Conservation (phyloP, 2,888 invertebrate genomes). For the Xylota sylvarum region DNA sequence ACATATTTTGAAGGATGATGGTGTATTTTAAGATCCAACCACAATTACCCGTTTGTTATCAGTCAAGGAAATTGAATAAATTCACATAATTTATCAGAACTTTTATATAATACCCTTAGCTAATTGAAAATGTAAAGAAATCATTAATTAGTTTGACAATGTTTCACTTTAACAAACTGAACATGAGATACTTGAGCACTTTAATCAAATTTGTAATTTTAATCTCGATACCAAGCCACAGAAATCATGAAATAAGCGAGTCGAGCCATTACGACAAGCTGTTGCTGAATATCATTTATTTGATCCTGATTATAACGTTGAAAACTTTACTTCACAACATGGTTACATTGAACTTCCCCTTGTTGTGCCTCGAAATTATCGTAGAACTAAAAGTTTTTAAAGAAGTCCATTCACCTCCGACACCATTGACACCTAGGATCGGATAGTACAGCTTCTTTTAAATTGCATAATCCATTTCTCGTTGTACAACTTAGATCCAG, state of each 20-base stretch:
- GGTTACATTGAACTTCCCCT: no score
- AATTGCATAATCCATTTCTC: no score
- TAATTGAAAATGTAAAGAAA: not conserved
- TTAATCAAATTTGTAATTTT: not conserved
- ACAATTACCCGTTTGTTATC: slow-evolving; percentile 21
- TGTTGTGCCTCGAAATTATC: no score
- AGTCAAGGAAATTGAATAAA: slow-evolving; percentile 37
- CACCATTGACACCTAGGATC: no score
- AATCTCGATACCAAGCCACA: not conserved
- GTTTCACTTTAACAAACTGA: not conserved
- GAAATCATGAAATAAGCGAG: not conserved
- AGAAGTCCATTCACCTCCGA: no score
- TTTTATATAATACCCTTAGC: not conserved
- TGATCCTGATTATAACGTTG: no score
- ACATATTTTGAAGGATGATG: slow-evolving; percentile 16
- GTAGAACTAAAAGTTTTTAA: no score
- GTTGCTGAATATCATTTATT: no score
- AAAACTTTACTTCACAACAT: no score
- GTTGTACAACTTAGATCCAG: no score
- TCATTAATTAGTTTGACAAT: not conserved
- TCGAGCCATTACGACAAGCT: no score
- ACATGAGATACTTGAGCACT: not conserved
- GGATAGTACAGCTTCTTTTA: no score
- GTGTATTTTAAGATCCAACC: slow-evolving; percentile 22
- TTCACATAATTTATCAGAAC: slow-evolving; percentile 27